Conservation (phyloP, 2,797 vertebrate genomes). For the Sebastes glaucus region DNA sequence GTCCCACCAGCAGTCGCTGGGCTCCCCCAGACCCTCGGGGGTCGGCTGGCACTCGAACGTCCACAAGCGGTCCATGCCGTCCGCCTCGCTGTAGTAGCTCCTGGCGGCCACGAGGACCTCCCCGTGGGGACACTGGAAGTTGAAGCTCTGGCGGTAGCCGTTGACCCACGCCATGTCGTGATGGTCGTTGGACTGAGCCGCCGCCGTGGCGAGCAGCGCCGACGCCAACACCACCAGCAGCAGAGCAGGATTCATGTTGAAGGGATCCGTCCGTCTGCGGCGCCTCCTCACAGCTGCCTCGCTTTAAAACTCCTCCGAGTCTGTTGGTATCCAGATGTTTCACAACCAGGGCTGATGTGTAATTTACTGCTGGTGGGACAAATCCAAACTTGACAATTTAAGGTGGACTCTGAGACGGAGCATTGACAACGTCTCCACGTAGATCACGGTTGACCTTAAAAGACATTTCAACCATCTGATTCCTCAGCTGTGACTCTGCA, state of each 20-base stretch:
- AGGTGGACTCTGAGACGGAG: slow-evolving; percentile 82
- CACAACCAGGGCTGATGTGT: slow-evolving; percentile 82
- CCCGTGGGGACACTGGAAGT: slow-evolving; percentile 95
- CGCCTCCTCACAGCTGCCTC: slow-evolving; percentile 67
- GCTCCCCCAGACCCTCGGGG: slow-evolving; percentile 87
- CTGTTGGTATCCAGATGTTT: slow-evolving; percentile 95
- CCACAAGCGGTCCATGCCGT: slow-evolving; percentile 94
- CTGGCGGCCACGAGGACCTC: slow-evolving; percentile 90
- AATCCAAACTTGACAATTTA: slow-evolving; percentile 81
- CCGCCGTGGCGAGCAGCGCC: slow-evolving; percentile 76
- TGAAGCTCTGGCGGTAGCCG: slow-evolving; percentile 93
- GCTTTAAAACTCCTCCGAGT: slow-evolving; percentile 78
- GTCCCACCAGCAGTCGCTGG: slow-evolving; percentile 98
- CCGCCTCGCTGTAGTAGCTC: slow-evolving; percentile 90
- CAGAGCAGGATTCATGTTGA: slow-evolving; percentile 85
- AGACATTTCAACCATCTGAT: slow-evolving; percentile 21
- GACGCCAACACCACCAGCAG: slow-evolving; percentile 63
- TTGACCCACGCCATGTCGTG: slow-evolving; percentile 91
- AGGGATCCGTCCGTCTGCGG: slow-evolving; percentile 69
- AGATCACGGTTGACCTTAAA: slow-evolving; percentile 68
- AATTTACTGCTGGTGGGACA: slow-evolving; percentile 78
- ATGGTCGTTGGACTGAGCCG: slow-evolving; percentile 74
- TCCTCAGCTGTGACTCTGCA: not conserved
- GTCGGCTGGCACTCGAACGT: slow-evolving; percentile 93
- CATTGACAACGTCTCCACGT: not conserved